Evolutionary conservation across 92 coral and sea anemone genomes (phyloP).

Genomic region (Zoanthus sociatus): DNA sequence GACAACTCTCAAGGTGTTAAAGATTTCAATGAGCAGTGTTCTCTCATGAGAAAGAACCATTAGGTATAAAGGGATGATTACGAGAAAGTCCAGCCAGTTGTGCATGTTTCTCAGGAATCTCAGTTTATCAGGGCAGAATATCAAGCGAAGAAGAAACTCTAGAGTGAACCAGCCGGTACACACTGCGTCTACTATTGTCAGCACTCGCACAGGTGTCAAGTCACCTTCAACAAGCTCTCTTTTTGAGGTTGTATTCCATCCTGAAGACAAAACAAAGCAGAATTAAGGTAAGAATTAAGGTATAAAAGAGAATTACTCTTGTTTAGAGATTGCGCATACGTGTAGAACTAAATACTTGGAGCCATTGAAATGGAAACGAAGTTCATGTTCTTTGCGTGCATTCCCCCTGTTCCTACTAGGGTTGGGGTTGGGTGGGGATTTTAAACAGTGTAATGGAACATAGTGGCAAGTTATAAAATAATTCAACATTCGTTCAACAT

Average conservation of each 20-base stretch:
- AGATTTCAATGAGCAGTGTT: constrained; percentile 72
- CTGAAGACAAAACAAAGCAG: neutral
- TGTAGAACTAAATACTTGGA: too few species aligned
- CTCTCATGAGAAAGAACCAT: constrained; percentile 69
- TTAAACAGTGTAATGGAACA: too few species aligned
- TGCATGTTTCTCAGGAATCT: constrained; percentile 76
- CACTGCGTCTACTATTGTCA: constrained; percentile 82
- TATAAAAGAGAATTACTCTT: neutral
- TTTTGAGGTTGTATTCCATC: constrained; percentile 21
- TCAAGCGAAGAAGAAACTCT: constrained; percentile 86
- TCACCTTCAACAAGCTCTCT: constrained; percentile 50
- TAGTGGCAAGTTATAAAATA: too few species aligned
- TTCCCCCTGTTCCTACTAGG: too few species aligned
- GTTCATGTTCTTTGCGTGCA: neutral
- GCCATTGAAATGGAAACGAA: neutral
- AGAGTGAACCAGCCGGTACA: constrained; percentile 95
- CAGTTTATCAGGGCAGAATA: constrained; percentile 89
- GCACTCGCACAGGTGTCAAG: constrained; percentile 69
- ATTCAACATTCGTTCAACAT: too few species aligned
- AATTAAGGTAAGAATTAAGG: neutral
- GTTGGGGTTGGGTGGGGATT: too few species aligned
- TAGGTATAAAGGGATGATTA: constrained; percentile 89
- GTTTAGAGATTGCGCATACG: neutral
- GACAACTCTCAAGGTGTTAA: constrained; percentile 85
- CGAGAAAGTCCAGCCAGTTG: constrained; percentile 95